A percentile compares a stretch with the other conserved stretches of the same genome.
phyloP scores from a whole-genome alignment of 2,888 invertebrate genomes.

The Tanytarsus gracilentus region DNA sequence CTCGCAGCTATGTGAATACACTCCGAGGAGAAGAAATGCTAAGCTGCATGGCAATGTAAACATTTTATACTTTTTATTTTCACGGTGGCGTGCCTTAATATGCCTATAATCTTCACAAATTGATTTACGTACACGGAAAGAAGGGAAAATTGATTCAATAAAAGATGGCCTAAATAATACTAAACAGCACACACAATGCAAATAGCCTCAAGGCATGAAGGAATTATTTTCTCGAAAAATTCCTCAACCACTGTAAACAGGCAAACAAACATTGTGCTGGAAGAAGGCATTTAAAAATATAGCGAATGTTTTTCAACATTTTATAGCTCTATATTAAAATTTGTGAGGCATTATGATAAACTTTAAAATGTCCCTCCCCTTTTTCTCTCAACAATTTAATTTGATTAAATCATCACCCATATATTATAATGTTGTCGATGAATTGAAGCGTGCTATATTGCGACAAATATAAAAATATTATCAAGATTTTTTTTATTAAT shows the following conservation, averaged over 20 bases:
- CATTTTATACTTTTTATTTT: slow-evolving; percentile 10
- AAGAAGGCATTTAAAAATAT: no score
- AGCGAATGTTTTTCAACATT: no score
- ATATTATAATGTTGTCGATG: not conserved
- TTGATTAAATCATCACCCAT: slow-evolving; percentile 10
- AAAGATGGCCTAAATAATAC: slow-evolving; percentile 20
- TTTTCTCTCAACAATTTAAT: no score
- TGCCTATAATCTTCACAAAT: slow-evolving; percentile 25
- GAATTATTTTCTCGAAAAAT: not conserved
- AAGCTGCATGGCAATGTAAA: slow-evolving; percentile 27
- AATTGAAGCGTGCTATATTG: not conserved
- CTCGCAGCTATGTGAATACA: slow-evolving; percentile 5
- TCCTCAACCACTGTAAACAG: no score
- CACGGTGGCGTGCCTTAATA: slow-evolving; percentile 16
- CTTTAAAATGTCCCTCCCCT: no score
- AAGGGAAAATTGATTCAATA: not conserved
- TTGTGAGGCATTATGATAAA: no score
- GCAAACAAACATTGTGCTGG: no score
- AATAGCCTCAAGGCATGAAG: slow-evolving; percentile 4
- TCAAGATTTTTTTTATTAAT: not conserved
- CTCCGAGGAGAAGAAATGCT: slow-evolving; percentile 1
- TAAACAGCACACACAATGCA: no score
- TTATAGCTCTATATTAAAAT: no score
- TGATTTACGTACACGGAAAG: slow-evolving; percentile 6
- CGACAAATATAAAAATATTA: not conserved